Evolutionary conservation across 2,113 vertebrate genomes (phyloP).

Genomic region (Platichthys stellatus): DNA sequence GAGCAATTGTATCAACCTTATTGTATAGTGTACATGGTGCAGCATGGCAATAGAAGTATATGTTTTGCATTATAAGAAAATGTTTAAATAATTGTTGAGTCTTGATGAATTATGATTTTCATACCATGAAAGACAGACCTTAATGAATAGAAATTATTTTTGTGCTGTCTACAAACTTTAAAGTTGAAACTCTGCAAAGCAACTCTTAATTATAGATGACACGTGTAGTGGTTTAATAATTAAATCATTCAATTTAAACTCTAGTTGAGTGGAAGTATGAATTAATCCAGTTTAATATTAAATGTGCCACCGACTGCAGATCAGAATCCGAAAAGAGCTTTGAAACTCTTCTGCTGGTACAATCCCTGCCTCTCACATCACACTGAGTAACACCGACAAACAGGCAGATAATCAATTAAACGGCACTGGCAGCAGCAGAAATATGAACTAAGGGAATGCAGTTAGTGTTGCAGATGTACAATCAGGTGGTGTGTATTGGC

Average conservation of each 20-base stretch:
- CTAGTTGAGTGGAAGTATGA: neutral
- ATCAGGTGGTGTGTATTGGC: conserved; percentile 26
- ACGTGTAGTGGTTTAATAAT: neutral
- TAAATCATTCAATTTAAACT: neutral
- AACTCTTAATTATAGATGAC: neutral
- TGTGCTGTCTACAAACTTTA: too few species aligned
- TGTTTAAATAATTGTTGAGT: neutral
- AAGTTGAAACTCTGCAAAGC: too few species aligned
- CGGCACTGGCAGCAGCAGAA: conserved; percentile 10
- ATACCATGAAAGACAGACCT: too few species aligned
- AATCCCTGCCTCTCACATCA: neutral
- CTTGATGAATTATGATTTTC: neutral
- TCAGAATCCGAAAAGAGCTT: neutral
- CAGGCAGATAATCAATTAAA: conserved; percentile 21
- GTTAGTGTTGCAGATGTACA: conserved; percentile 5
- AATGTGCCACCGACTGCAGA: neutral
- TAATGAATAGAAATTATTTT: too few species aligned
- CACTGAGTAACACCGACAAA: neutral
- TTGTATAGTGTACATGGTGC: neutral
- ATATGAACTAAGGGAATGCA: conserved; percentile 11
- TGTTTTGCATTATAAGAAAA: too few species aligned
- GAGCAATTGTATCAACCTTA: neutral
- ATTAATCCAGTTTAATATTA: neutral
- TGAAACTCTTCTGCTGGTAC: too few species aligned
- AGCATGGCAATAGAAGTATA: neutral